Evolutionary conservation across 35 echinoderm and acorn worm species (phyloP), one percentile per base, ranked within the genome.

Genomic region (Chiridota heheva): DNA sequence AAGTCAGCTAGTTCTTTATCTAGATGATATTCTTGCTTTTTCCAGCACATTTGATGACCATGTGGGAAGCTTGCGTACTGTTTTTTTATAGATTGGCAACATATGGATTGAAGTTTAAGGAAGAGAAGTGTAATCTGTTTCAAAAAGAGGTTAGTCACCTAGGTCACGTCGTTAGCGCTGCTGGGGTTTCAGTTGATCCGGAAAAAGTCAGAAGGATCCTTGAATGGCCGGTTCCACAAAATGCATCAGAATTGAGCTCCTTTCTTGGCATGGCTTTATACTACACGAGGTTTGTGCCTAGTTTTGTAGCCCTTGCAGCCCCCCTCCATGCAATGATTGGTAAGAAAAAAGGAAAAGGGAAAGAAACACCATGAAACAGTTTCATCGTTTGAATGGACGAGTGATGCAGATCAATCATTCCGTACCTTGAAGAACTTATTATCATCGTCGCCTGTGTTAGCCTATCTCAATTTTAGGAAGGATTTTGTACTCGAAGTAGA

Each of bases 11-110:
- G 58, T 92, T 3, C 31, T 92, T 1, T 92, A 92, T 22, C 83
- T 92, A 51, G 89, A 92, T 51, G 84, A 93, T 31, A 78, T 93
- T 29, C 78, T 93, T 2, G 66, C 81, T 0, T 91, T 79, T 33
- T 91, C 88, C 1, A 55, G 18, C 31, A 84, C 81, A 42, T 78
- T 91, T 42, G 69, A 91, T 12, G 81, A 85, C 4, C 88, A 91
- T 30, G 31, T 89, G 48, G 44, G 1, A 0, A 72, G 77, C 17
- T 44, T 89, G 61, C 5, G 47, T 71, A 30, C 20, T 29, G 5
- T 81, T 91, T 0, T 91, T 91, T 39, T 1, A 36, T 4, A 44
- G 81, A 13, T 70, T 91, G 16, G 22, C 37, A 8, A 24, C 76
- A 15, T 40, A 65, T 10, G 81, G 72, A 4, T 40, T 84, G 13